phyloP scores from a whole-genome alignment of 1,140 invertebrate species.

The Colletes gigas region DNA sequence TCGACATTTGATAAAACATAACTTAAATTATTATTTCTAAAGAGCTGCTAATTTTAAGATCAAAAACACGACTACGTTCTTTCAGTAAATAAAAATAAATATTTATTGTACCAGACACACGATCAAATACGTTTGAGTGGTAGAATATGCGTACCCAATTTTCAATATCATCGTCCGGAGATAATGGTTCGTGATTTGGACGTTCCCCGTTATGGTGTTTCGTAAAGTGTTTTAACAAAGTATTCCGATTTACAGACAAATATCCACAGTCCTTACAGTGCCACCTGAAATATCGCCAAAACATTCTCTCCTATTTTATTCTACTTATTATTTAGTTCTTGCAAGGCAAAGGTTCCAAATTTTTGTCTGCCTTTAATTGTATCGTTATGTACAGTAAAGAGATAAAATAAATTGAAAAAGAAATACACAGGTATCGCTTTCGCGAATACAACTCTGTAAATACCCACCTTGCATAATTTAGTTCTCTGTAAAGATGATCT shows the following conservation, averaged over 20 bases:
- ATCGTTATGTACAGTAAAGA: too few relatives aligned
- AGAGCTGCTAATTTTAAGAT: too few relatives aligned
- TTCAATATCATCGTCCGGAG: slow-evolving; percentile 72
- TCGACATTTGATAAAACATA: too few relatives aligned
- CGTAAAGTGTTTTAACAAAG: slow-evolving; percentile 70
- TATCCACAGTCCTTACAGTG: slow-evolving; percentile 73
- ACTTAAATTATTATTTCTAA: too few relatives aligned
- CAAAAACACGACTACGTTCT: too few relatives aligned
- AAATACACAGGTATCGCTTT: neutral
- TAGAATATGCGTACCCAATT: slow-evolving; percentile 71
- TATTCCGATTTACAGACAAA: slow-evolving; percentile 68
- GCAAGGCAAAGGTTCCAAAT: too few relatives aligned
- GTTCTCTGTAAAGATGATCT: slow-evolving; percentile 82
- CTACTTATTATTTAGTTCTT: too few relatives aligned
- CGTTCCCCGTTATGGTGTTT: slow-evolving; percentile 69
- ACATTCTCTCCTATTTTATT: too few relatives aligned
- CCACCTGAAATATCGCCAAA: slow-evolving; percentile 60
- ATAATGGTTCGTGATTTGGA: slow-evolving; percentile 58
- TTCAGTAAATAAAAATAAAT: too few relatives aligned
- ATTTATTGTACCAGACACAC: too few relatives aligned
- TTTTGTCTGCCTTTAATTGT: too few relatives aligned
- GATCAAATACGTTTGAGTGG: too few relatives aligned
- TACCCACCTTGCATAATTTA: slow-evolving; percentile 80
- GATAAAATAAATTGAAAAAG: neutral
- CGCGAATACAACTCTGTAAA: neutral